phyloP scores from a whole-genome alignment of 2,888 invertebrate species.

The Pseudococcus jackbeardsleyi region DNA sequence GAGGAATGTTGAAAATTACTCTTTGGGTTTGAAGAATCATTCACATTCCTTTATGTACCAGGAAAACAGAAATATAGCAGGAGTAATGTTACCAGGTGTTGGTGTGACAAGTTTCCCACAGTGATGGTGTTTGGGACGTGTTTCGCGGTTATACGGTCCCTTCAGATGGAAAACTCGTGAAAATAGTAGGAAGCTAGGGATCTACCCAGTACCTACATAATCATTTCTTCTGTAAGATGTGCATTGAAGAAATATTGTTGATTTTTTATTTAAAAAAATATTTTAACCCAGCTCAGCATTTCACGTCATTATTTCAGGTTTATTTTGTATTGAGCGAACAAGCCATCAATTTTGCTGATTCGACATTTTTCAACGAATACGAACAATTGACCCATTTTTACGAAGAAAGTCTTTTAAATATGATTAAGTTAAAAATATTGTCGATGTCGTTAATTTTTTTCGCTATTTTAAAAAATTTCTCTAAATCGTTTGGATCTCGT shows the following conservation, averaged over 20 bases:
- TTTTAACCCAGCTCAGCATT: too few species aligned
- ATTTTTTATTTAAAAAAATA: too few species aligned
- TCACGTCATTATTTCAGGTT: too few species aligned
- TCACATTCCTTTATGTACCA: constrained; percentile 53
- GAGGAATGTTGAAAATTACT: constrained; percentile 31
- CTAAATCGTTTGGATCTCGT: background rate
- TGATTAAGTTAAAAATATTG: background rate
- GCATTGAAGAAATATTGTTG: too few species aligned
- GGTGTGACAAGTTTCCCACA: too few species aligned
- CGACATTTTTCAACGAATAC: background rate
- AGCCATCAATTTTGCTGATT: background rate
- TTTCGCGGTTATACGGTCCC: too few species aligned
- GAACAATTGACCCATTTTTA: background rate
- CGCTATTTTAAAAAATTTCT: background rate
- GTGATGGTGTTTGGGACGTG: too few species aligned
- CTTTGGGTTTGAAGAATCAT: constrained; percentile 28
- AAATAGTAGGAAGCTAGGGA: too few species aligned
- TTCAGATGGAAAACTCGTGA: too few species aligned
- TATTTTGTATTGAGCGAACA: too few species aligned
- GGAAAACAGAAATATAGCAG: constrained; percentile 3
- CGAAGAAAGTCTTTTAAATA: background rate
- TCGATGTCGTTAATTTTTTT: background rate
- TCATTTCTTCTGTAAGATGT: too few species aligned
- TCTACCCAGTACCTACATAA: too few species aligned
- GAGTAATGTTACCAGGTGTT: background rate